Percentiles rank a stretch among this genome's conserved stretches.
These are phyloP conservation scores for Rhadina sibilatrix DNA, from an alignment of 2,113 vertebrate species.

Conservation along the genomic window DNA sequence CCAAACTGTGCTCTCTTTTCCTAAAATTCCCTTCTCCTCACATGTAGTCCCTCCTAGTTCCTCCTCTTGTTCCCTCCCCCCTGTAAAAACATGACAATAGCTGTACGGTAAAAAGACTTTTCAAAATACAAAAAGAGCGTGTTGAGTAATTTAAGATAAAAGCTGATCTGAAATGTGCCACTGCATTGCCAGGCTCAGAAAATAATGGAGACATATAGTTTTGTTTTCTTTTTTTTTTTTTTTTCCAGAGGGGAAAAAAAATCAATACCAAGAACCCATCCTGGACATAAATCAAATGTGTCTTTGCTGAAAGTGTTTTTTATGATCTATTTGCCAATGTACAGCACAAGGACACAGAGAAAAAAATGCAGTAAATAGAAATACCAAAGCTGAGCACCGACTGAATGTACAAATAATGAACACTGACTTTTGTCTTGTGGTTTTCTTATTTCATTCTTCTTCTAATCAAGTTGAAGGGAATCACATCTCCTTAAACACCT, in stretches of 20 bases:
- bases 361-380: constrained; percentile 55
- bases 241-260: constrained; percentile 56
- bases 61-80: background rate
- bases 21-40: background rate
- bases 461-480: background rate
- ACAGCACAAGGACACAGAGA: constrained; percentile 49
- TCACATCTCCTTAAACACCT: constrained; percentile 22
- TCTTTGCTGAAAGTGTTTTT: constrained; percentile 72
- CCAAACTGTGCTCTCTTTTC: constrained; percentile 33
- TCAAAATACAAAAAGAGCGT: background rate
- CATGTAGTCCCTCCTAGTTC: background rate
- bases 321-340: constrained; percentile 71
- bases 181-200: constrained; percentile 48
- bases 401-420: constrained; percentile 17
- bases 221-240: constrained; percentile 54
- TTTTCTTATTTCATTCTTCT: background rate
- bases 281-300: constrained; percentile 73
- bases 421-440: background rate
- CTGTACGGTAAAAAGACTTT: background rate
- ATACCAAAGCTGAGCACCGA: constrained; percentile 46
- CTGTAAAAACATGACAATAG: constrained; percentile 16
- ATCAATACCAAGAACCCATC: constrained; percentile 73
- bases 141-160: constrained; percentile 61
- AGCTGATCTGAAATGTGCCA: constrained; percentile 56
- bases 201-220: constrained; percentile 71